Percentiles rank a stretch among this genome's conserved stretches.
Evolutionary conservation across 2,888 invertebrate genomes (phyloP).

Genomic region (Meghimatium bilineatum): DNA sequence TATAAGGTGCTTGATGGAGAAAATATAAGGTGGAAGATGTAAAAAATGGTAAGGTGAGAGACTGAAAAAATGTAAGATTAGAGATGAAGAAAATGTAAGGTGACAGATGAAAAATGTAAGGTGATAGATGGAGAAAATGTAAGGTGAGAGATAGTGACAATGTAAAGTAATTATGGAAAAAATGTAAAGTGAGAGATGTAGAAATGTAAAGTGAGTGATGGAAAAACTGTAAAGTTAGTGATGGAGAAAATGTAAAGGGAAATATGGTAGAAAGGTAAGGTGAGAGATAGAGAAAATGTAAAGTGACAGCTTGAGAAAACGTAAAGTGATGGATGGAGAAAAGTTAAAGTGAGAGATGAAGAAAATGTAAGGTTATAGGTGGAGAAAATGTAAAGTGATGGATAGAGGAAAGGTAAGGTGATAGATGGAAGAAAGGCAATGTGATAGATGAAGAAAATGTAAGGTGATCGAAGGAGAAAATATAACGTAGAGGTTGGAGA

Average conservation of each 20-base stretch:
- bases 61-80: neutral
- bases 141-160: neutral
- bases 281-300: no score
- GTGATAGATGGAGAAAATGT: neutral
- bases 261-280: neutral
- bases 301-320: neutral
- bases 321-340: neutral
- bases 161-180: neutral
- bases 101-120: neutral
- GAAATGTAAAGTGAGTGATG: slow-evolving; percentile 1
- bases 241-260: slow-evolving; percentile 8
- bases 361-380: neutral
- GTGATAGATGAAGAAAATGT: slow-evolving; percentile 5
- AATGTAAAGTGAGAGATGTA: neutral
- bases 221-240: no score
- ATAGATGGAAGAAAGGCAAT: neutral
- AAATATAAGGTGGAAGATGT: no score
- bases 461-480: neutral
- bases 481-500: neutral
- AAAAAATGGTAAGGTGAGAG: slow-evolving; percentile 10
- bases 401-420: neutral
- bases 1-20: neutral
- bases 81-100: slow-evolving; percentile 1
- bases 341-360: neutral
- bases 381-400: slow-evolving; percentile 2